phyloP scores from a whole-genome alignment of 2,113 vertebrate genomes.

The Ursus arctos region DNA sequence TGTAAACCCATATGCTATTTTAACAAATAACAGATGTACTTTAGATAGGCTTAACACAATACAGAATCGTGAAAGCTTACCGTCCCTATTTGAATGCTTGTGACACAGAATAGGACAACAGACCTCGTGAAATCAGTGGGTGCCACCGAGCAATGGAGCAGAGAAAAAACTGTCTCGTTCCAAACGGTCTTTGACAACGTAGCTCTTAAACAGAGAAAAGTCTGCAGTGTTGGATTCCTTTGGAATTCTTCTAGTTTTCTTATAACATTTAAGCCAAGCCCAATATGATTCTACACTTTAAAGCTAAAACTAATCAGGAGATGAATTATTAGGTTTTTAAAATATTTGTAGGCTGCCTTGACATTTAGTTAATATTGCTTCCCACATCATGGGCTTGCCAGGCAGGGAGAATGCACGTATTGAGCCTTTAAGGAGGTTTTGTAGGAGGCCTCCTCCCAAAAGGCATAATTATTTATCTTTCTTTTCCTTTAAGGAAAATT shows the following conservation, averaged over 20 bases:
- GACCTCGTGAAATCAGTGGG: neutral
- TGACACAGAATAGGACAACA: neutral
- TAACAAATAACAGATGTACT: neutral
- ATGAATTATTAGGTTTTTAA: slow-evolving; percentile 77
- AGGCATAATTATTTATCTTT: slow-evolving; percentile 75
- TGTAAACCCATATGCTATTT: neutral
- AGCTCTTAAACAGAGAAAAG: slow-evolving; percentile 36
- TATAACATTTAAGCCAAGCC: slow-evolving; percentile 72
- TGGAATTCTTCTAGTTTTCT: slow-evolving; percentile 78
- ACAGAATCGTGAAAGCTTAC: neutral
- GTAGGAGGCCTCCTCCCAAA: slow-evolving; percentile 74
- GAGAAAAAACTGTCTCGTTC: slow-evolving; percentile 53
- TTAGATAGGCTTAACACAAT: neutral
- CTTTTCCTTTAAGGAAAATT: slow-evolving; percentile 80
- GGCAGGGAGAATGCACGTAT: neutral
- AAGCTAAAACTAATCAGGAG: slow-evolving; percentile 77
- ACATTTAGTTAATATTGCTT: slow-evolving; percentile 72
- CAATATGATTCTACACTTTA: slow-evolving; percentile 49
- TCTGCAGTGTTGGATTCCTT: slow-evolving; percentile 69
- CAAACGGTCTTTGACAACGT: slow-evolving; percentile 58
- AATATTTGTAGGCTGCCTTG: slow-evolving; percentile 73
- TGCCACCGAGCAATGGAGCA: slow-evolving; percentile 18
- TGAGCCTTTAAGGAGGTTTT: slow-evolving; percentile 52
- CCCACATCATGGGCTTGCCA: slow-evolving; percentile 17
- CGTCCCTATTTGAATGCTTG: neutral